Base-by-base conservation (phyloP, 2,113 vertebrate species). In the Zosterops borbonicus region DNA sequence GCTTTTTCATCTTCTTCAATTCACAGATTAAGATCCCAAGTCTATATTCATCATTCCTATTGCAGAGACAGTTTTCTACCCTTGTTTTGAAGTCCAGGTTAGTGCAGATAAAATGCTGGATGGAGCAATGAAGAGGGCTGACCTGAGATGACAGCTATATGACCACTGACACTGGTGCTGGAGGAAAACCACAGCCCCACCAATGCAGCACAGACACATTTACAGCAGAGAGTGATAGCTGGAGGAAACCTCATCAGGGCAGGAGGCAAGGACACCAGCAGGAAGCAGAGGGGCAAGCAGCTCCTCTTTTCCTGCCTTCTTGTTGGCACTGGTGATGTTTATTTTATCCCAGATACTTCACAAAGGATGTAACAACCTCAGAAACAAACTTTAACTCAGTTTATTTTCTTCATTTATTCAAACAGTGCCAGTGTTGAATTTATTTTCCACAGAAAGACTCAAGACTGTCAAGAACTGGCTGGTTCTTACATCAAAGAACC, bases 161-260 rank as follows among this genome's bases (percentile, higher is more conserved):
- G 15, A 60, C 49, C 4, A 2, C 0, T 2, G 28, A 37, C 1
- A 1, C 16, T 24, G 7, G 31, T 37, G 37, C 50, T 9, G 1
- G 41, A 64, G 17, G n/a, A 68, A 85, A 90, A 52, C 37, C 49
- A 70, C 37, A 67, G 80, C 42, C 41, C 59, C 53, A 63, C 6
- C 39, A 56, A 39, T 1, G 4, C 28, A 62, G 16, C 1, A 7
- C 31, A 60, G 47, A 12, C 28, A 64, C 3, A 7, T 27, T 76
- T 41, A 42, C 41, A 90, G 50, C 52, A 42, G 11, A 29, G 58
- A 88, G 31, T 0, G 0, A 42, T 1, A 11, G 29, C 24, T 47
- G 42, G 55, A 77, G 21, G 35, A 77, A 77, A 74, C 10, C 9
- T 70, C 12, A 1, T 23, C 39, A 47, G 16, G 42, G 31, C 29